Base-by-base conservation (phyloP, 2,888 invertebrate genomes). In the Cephus rjabovi region DNA sequence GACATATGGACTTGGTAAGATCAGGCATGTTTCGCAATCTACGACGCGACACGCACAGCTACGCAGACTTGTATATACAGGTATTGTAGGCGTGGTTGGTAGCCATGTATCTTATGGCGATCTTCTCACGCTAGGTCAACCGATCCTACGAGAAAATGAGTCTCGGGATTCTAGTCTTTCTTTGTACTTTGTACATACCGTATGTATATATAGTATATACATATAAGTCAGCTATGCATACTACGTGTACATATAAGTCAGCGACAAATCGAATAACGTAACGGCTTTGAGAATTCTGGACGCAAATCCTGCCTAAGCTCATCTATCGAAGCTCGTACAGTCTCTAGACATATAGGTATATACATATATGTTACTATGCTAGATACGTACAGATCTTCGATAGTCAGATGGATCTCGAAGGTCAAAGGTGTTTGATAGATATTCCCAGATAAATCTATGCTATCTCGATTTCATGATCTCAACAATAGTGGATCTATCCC, bases 361-460 rank as follows among this genome's bases (percentile, higher is more conserved):
- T 23, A 56, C 56, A 56, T 23, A 23, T 23, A 82, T 74, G 77
- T 75, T 75, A 70, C 35, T 34, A 75, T 70, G 71, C 71, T 74
- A 80, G 80, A 79, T 77, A 80, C 74, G 79, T 76, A 79, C 83
- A 81, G 84, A 85, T 85, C 84, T 84, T 85, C 84, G 37, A 69
- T 74, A 76, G 82, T 77, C 80, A 82, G 86, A 87, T 84, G 84
- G 83, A 87, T 87, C 82, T 82, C 75, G 76, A 77, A 76, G 87
- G 86, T 87, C 83, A 73, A 77, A 85, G 87, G 86, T 87, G 80
- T 33, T 79, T 81, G 85, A 86, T 87, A 87, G 87, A 87, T 85
- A 83, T 82, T 81, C 81, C 79, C 74, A 84, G 87, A 81, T 83
- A 85, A 83, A 81, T 77, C 77, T 79, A 78, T 74, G 81, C 81